Base-by-base conservation (phyloP, 2,797 vertebrate species). In the Monodelphis domestica region DNA sequence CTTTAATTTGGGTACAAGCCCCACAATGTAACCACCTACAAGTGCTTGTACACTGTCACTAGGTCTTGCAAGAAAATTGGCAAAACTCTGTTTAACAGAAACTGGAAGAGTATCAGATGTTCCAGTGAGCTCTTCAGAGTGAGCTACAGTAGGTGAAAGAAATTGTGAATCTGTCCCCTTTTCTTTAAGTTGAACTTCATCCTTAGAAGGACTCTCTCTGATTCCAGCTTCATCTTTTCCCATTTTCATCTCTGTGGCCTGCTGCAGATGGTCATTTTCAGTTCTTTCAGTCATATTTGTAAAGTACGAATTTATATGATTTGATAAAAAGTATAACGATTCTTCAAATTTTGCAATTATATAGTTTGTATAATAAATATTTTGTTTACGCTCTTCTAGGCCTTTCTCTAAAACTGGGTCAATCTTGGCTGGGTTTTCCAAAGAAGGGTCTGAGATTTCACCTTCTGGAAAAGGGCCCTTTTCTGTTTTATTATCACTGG, bases 251-350 rank as follows among this genome's bases (percentile, higher is more conserved):
- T 97, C 88, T 96, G 95, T 95, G 90, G 98, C 97, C 52, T 94
- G 91, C 93, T 96, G 94, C 52, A 96, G 94, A 92, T 55, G 52
- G 57, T 89, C 97, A 53, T 78, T 95, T 92, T 97, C 97, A 89
- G 98, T 98, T 94, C 97, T 97, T 91, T 98, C 98, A 97, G 98
- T 98, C 98, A 99, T 98, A 92, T 97, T 98, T 95, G 94, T 98
- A 97, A 99, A 99, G 96, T 99, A 99, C 51, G 98, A 98, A 97
- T 99, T 99, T 96, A 99, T 99, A 95, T 99, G 99, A 98, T 98
- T 98, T 89, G 99, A 98, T 95, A 99, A 94, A 29, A 99, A 99
- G 97, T 98, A 99, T 96, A 99, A 99, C 0, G 99, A 99, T 93
- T 99, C 99, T 97, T 99, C 99, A 98, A 99, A 98, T 97, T 97